Percentiles rank a stretch among this genome's conserved stretches.
Evolutionary conservation across 2,888 invertebrate species (phyloP).

Genomic region (Cheilosia soror): DNA sequence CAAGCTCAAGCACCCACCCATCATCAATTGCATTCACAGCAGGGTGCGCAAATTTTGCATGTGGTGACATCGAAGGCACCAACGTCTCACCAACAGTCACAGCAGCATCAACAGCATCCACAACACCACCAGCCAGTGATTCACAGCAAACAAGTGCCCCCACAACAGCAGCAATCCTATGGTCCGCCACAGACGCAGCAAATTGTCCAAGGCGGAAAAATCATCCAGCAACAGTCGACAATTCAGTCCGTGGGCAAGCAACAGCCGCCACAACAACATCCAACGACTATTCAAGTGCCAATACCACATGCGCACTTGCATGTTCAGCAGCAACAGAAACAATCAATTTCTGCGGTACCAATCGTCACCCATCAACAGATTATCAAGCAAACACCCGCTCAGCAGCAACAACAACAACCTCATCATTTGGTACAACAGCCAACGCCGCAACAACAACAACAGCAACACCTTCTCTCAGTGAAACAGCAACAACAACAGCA

Average conservation of each 20-base stretch:
- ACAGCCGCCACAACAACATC: conserved; percentile 58
- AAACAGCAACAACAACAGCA: conserved; percentile 74
- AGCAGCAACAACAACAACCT: conserved; percentile 64
- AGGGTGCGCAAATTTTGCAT: conserved; percentile 78
- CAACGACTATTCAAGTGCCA: conserved; percentile 63
- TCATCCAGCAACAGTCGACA: conserved; percentile 65
- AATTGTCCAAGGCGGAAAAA: conserved; percentile 65
- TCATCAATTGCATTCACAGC: conserved; percentile 62
- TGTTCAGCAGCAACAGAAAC: conserved; percentile 65
- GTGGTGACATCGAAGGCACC: conserved; percentile 79
- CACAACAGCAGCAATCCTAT: conserved; percentile 55
- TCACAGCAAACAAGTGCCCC: conserved; percentile 70
- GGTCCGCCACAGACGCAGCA: conserved; percentile 61
- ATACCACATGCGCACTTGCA: conserved; percentile 73
- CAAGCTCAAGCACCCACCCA: conserved; percentile 14
- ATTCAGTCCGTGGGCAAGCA: conserved; percentile 69
- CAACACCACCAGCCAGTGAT: conserved; percentile 64
- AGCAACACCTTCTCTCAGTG: conserved; percentile 76
- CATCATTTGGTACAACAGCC: conserved; percentile 57
- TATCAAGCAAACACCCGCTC: conserved; percentile 71
- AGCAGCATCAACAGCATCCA: conserved; percentile 50
- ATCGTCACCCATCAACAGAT: conserved; percentile 77
- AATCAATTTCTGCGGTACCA: conserved; percentile 74
- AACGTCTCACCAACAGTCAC: conserved; percentile 50
- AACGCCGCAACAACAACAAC: conserved; percentile 68